A percentile compares a stretch with the other conserved stretches of the same genome.
Evolutionary conservation across 2,113 vertebrate genomes (phyloP).

Genomic region (Sylvia atricapilla): DNA sequence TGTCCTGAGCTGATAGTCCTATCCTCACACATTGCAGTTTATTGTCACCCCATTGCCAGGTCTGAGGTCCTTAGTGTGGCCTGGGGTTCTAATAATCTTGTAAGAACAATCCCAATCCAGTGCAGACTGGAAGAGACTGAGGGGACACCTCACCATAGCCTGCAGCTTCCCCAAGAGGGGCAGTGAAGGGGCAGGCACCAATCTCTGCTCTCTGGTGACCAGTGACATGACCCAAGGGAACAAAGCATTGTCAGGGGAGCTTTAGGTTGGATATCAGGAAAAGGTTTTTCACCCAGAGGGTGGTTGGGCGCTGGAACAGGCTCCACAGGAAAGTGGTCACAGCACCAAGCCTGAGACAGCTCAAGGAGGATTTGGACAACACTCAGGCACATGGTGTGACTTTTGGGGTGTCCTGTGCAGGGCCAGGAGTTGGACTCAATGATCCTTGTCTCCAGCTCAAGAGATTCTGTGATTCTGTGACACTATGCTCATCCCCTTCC

Average conservation of each 20-base stretch:
- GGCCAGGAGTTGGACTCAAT: not conserved
- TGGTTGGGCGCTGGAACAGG: not conserved
- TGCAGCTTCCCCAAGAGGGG: not conserved
- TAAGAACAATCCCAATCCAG: not conserved
- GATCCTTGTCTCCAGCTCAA: not conserved
- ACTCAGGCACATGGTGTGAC: not conserved
- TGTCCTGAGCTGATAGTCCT: not conserved
- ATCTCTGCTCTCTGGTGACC: not conserved
- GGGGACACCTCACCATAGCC: not conserved
- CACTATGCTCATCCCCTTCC: not conserved
- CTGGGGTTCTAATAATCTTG: not conserved
- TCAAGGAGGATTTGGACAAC: not conserved
- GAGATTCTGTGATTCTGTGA: not conserved
- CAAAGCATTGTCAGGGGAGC: accelerated
- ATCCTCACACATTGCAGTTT: not conserved
- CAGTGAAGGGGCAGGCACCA: not conserved
- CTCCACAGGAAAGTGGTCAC: not conserved
- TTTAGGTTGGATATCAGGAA: not conserved
- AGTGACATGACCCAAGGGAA: not conserved
- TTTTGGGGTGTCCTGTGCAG: not conserved
- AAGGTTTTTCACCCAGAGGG: not conserved
- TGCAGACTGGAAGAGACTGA: not conserved
- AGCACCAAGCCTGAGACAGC: not conserved
- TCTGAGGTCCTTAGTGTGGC: not conserved
- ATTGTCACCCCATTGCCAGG: not conserved